phyloP scores from a whole-genome alignment of 2,113 vertebrate genomes.

The Gadus macrocephalus region DNA sequence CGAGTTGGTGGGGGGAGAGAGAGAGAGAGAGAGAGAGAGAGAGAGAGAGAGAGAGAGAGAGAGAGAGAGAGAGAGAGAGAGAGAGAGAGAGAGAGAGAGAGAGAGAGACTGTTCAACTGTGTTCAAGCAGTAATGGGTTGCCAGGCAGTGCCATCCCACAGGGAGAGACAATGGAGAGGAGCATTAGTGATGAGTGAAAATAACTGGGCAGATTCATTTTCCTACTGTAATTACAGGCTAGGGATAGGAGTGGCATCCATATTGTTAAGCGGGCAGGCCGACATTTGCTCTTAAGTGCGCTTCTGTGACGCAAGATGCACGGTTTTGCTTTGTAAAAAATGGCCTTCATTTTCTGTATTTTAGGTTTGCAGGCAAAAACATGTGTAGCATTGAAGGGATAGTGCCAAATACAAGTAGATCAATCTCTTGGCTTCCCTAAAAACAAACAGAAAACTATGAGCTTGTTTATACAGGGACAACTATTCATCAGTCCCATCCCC shows the following conservation, averaged over 20 bases:
- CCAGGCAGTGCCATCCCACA: constrained; percentile 56
- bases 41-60: neutral
- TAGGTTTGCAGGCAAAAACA: no score
- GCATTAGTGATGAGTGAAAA: constrained; percentile 65
- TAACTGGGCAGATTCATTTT: constrained; percentile 64
- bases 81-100: neutral
- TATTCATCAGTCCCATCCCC: no score
- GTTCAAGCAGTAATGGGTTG: constrained; percentile 58
- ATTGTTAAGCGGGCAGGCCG: constrained; percentile 37
- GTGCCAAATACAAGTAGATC: no score
- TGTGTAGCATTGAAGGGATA: no score
- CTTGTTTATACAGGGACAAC: no score
- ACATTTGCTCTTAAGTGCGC: constrained; percentile 54
- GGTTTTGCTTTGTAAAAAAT: neutral
- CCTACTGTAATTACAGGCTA: constrained; percentile 64
- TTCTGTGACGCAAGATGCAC: constrained; percentile 28
- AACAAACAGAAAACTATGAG: no score
- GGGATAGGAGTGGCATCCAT: constrained; percentile 47
- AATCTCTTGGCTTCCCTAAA: no score
- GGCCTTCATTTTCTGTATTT: no score
- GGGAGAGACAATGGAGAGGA: constrained; percentile 58
- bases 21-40: neutral
- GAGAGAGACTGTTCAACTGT: constrained; percentile 10
- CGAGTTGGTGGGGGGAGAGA: constrained; percentile 27
- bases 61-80: neutral